Evolutionary conservation across 2,888 invertebrate genomes (phyloP), one percentile per base, ranked within the genome.

Genomic region (Globia sparganii): DNA sequence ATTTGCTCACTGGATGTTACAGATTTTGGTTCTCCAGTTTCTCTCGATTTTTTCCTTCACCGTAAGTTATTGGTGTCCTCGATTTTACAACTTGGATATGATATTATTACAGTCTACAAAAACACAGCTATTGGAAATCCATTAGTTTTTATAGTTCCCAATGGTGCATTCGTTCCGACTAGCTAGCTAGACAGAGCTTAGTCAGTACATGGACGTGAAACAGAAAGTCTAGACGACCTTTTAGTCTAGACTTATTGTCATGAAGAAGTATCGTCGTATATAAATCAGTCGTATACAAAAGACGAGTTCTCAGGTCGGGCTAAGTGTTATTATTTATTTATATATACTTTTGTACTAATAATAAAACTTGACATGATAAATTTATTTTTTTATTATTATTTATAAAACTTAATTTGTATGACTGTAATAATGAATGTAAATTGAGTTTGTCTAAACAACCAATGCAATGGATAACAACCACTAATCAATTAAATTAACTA

Each of bases 221-320:
- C 72, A 61, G 77, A 66, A 77, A 37, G 86, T 85, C 84, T 80
- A 84, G 86, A 84, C 84, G 9, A 46, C 5, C 21, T 72, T 59
- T 28, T 49, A 53, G 85, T 80, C 78, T 72, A 73, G 80, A 73
- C 49, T 49, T 66, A 31, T 49, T 43, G 61, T 34, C n/a, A 72
- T 37, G 25, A 28, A 49, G 13, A 40, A 5, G 5, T 53, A 43
- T 56, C n/a, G 34, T 56, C 34, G 34, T 46, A 11, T 4, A 43
- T 43, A 31, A 2, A 64, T 28, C 25, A 25, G 61, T 34, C 25
- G 5, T 34, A 34, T 5, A 21, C 31, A 31, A 31, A 59, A 56
- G 56, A n/a, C 28, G 8, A 2, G 18, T 28, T 31, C 28, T 3
- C 28, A 18, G 28, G 28, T 59, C 18, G 8, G 28, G 13, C 4